A percentile compares a stretch with the other conserved stretches of the same genome.
Evolutionary conservation across 2,888 invertebrate genomes (phyloP).

Genomic region (Limnephilus rhombicus): DNA sequence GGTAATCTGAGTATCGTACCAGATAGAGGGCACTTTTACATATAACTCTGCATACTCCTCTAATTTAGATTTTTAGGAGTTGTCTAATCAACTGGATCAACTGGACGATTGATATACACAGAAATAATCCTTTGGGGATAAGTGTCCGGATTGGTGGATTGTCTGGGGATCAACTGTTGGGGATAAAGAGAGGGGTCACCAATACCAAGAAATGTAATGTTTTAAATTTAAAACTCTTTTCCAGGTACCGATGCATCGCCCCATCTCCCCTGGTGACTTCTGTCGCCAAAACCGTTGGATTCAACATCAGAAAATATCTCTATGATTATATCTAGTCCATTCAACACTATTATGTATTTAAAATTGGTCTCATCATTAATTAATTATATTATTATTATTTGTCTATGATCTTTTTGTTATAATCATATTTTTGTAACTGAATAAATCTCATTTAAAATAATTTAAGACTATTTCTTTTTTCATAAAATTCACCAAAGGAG

Average conservation of each 20-base stretch:
- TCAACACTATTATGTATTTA: not conserved
- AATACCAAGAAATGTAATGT: not conserved
- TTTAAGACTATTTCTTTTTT: too few relatives aligned
- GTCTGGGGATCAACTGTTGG: too few relatives aligned
- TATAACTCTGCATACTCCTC: too few relatives aligned
- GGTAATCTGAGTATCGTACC: too few relatives aligned
- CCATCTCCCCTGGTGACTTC: slow-evolving; percentile 88
- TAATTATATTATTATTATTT: not conserved
- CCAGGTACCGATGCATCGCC: slow-evolving; percentile 91
- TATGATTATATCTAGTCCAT: slow-evolving; percentile 74
- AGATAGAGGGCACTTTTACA: too few relatives aligned
- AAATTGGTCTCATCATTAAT: not conserved
- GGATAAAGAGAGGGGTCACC: too few relatives aligned
- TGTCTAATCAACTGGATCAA: too few relatives aligned
- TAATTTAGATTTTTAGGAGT: too few relatives aligned
- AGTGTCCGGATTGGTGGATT: too few relatives aligned
- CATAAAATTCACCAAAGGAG: too few relatives aligned
- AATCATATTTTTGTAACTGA: not conserved
- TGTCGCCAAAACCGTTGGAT: slow-evolving; percentile 87
- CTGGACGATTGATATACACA: too few relatives aligned
- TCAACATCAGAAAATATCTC: slow-evolving; percentile 87
- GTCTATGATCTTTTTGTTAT: not conserved
- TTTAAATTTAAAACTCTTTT: not conserved
- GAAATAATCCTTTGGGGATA: too few relatives aligned
- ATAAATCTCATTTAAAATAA: not conserved